Percentiles rank a stretch among this genome's conserved stretches.
phyloP scores from a whole-genome alignment of 2,888 invertebrate species.

The Orthosia gracilis region DNA sequence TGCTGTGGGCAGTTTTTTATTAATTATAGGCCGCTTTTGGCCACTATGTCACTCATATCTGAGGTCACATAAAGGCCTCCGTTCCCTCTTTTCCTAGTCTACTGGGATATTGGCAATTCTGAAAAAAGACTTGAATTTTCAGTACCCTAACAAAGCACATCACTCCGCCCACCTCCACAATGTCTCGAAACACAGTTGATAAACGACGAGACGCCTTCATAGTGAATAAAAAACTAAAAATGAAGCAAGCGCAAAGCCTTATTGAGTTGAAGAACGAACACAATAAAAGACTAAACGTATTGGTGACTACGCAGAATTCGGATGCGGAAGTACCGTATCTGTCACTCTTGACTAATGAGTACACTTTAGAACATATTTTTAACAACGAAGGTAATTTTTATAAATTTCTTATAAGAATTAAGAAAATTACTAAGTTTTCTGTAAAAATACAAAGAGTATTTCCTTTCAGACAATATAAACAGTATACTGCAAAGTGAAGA shows the following conservation, averaged over 20 bases:
- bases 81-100: not conserved
- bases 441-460: not conserved
- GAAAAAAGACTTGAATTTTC: slow-evolving; percentile 46
- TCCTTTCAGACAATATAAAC: slow-evolving; percentile 91
- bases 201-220: slow-evolving; percentile 85
- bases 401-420: not conserved
- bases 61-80: too few species aligned
- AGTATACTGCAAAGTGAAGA: slow-evolving; percentile 93
- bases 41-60: too few species aligned
- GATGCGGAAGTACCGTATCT: slow-evolving; percentile 87
- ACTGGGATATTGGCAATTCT: not conserved
- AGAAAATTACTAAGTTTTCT: not conserved
- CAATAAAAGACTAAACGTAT: slow-evolving; percentile 79
- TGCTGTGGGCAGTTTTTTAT: too few species aligned
- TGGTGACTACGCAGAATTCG: slow-evolving; percentile 82
- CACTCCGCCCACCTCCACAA: slow-evolving; percentile 91
- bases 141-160: slow-evolving; percentile 94
- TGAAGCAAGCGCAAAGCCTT: slow-evolving; percentile 84
- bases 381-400: slow-evolving; percentile 81
- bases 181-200: slow-evolving; percentile 78
- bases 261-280: slow-evolving; percentile 83
- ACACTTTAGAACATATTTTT: slow-evolving; percentile 82
- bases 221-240: slow-evolving; percentile 84
- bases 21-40: too few species aligned
- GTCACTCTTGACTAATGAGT: slow-evolving; percentile 84